Evolutionary conservation across 2,113 vertebrate genomes (phyloP), one percentile per base, ranked within the genome.

Genomic region (Rhombomys opimus): DNA sequence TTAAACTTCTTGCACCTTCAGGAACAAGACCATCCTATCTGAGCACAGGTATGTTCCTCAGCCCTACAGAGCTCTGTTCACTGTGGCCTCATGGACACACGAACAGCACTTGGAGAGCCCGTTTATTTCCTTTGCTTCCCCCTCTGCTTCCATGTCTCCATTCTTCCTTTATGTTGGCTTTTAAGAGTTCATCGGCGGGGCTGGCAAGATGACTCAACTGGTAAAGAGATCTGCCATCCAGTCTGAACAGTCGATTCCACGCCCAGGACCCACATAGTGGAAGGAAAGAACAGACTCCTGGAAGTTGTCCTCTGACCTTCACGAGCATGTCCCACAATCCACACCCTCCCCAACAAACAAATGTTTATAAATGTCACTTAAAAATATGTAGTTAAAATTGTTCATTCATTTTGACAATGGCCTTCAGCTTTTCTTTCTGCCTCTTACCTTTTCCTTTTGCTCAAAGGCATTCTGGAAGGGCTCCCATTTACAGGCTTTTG

Each of bases 161-260:
- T 6, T 84, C 95, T 93, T 85, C n/a, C 35, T 95, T 90, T 23
- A 76, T 57, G 85, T 94, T 87, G 63, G 80, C 32, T 67, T 87
- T 93, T 12, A 65, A 67, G 75, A 77, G 46, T 78, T 93, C 32
- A n/a, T 6, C 2, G 6, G 35, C 2, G 2, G 41, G 27, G 46
- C 20, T 70, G 65, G 41, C 65, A 70, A 70, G 85, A 54, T 70
- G 65, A 65, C 50, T 54, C 32, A n/a, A 22, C 67, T n/a, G 67
- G 7, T 25, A 25, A 54, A 52, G 7, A 35, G 61, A 27, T 86
- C 46, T 32, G 61, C 61, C 22, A 20, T 25, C 46, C 68, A 70
- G 18, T 23, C 63, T 22, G 18, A 87, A 52, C 18, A 23, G 17
- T 20, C 52, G 27, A 68, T 54, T 23, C 32, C 18, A 52, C 38